These are phyloP conservation scores for Chaetodon trifasciatus DNA, from an alignment of 2,797 vertebrate genomes.

Conservation along the genomic window DNA sequence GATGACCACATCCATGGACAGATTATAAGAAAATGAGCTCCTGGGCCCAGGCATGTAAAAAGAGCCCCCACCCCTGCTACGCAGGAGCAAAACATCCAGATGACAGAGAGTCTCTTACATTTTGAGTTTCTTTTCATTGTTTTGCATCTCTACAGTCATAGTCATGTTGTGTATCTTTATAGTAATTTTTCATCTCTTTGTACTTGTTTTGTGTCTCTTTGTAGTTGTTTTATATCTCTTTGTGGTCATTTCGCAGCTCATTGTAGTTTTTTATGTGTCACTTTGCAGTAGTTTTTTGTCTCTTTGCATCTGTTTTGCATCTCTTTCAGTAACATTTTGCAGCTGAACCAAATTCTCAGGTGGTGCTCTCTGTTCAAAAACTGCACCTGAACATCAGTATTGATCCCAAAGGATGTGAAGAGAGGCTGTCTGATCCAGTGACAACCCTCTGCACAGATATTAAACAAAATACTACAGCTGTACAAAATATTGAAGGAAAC, in stretches of 20 bases:
- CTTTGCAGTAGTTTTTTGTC: neutral
- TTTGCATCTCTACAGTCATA: neutral
- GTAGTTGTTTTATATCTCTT: neutral
- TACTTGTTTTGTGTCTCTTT: neutral
- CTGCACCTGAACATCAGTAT: neutral
- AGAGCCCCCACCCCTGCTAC: neutral
- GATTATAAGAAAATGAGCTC: constrained; percentile 5
- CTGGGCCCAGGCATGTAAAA: constrained; percentile 7
- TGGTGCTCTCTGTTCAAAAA: neutral
- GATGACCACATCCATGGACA: constrained; percentile 26
- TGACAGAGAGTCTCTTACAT: neutral
- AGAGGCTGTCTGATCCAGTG: neutral
- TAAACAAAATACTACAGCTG: neutral
- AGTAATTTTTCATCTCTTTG: neutral
- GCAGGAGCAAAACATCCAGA: neutral
- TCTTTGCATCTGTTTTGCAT: neutral
- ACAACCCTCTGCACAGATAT: neutral
- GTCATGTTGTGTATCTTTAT: neutral
- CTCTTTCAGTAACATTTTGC: neutral
- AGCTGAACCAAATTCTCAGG: neutral
- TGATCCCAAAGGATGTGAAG: constrained; percentile 12
- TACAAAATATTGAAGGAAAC: neutral
- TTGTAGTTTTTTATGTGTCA: neutral
- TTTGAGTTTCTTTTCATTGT: neutral
- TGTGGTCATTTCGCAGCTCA: neutral